These are phyloP conservation scores for Platanista minor DNA, from an alignment of 2,113 vertebrate species.

Conservation along the genomic window DNA sequence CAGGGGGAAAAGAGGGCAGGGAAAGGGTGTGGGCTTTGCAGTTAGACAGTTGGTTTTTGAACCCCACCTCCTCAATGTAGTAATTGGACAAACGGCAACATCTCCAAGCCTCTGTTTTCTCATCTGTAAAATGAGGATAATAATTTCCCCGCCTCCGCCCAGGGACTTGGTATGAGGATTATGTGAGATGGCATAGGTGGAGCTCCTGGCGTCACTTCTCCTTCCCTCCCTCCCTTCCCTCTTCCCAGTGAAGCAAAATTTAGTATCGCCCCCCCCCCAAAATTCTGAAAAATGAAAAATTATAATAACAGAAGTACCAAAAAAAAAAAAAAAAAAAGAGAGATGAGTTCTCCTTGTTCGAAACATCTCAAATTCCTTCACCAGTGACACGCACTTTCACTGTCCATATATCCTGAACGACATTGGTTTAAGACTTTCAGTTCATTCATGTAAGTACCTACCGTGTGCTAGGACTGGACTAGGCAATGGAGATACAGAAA, in stretches of 20 bases:
- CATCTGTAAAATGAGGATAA: neutral
- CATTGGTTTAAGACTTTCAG: neutral
- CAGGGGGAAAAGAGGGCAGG: neutral
- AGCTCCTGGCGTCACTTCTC: neutral
- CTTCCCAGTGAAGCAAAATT: neutral
- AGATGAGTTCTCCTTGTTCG: neutral
- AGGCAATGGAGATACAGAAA: neutral
- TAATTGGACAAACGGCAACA: neutral
- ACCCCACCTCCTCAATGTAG: neutral
- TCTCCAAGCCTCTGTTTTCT: neutral
- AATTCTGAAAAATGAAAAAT: neutral
- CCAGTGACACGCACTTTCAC: neutral
- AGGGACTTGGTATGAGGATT: neutral
- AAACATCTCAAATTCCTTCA: neutral
- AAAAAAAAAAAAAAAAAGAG: no score
- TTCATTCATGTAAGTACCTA: neutral
- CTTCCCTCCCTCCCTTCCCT: neutral
- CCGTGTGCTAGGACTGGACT: fast-evolving
- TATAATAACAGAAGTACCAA: neutral
- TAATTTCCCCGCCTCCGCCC: fast-evolving
- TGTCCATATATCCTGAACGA: fast-evolving
- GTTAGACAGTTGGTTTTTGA: neutral
- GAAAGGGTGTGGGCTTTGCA: neutral
- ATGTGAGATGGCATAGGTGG: neutral
- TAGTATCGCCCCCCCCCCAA: no score